Percentiles rank a stretch among this genome's conserved stretches.
phyloP scores from a whole-genome alignment of 2,113 vertebrate genomes.

The Donacobius atricapilla region DNA sequence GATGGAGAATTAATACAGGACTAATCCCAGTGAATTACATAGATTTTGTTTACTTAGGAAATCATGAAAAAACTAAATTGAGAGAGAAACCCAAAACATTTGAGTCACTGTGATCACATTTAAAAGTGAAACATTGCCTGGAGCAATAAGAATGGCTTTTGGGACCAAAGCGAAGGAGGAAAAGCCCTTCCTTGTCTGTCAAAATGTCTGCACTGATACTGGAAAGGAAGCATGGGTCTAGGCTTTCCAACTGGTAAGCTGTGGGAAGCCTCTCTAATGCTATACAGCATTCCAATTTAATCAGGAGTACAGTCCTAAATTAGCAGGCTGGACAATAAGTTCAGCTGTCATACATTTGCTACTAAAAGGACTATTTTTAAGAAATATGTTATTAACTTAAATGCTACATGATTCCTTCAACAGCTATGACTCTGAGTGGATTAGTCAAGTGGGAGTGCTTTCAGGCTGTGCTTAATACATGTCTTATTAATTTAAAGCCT shows the following conservation, averaged over 20 bases:
- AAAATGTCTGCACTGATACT: not conserved
- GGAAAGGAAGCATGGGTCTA: not conserved
- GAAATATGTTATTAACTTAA: not conserved
- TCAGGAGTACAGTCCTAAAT: not conserved
- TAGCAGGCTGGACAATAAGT: not conserved
- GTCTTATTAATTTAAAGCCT: conserved; percentile 45
- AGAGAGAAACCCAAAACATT: not conserved
- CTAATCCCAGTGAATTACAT: not conserved
- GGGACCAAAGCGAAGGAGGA: not conserved
- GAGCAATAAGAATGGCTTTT: not conserved
- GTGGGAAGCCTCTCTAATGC: not conserved
- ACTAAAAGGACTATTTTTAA: not conserved
- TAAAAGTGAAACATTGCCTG: not conserved
- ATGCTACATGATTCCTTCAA: not conserved
- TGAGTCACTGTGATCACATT: not conserved
- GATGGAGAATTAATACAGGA: not conserved
- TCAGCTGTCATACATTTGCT: not conserved
- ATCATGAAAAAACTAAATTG: not conserved
- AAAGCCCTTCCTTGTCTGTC: not conserved
- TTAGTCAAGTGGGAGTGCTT: conserved; percentile 20
- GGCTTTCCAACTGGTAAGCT: not conserved
- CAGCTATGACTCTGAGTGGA: conserved; percentile 2
- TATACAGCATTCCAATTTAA: not conserved
- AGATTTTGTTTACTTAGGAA: not conserved
- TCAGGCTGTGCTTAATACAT: not conserved